Evolutionary conservation across 2,888 invertebrate species (phyloP).

Genomic region (Biston stratarius): DNA sequence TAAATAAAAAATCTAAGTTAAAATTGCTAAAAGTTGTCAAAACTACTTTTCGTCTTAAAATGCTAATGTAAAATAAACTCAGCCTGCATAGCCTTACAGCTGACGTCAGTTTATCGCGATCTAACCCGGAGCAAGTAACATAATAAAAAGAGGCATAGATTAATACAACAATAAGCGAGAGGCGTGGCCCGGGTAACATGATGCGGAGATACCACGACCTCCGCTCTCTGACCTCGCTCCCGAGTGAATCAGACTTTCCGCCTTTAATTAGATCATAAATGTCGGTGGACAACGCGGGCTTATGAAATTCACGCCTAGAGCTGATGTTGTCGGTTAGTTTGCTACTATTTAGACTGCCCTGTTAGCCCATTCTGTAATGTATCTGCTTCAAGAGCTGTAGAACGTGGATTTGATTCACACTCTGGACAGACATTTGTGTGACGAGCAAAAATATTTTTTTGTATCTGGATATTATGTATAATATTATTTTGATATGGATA

Average conservation of each 20-base stretch:
- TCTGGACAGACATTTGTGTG: too few species aligned
- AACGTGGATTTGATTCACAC: too few species aligned
- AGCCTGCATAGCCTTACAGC: constrained; percentile 17
- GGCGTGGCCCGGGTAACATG: constrained; percentile 62
- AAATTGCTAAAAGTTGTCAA: too few species aligned
- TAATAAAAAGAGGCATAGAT: constrained; percentile 56
- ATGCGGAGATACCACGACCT: constrained; percentile 63
- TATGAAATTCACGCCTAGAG: constrained; percentile 13
- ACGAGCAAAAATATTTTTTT: too few species aligned
- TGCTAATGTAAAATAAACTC: constrained; percentile 1
- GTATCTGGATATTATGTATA: too few species aligned
- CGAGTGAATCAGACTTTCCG: constrained; percentile 58
- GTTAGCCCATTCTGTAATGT: too few species aligned
- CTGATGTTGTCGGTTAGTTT: constrained; percentile 2
- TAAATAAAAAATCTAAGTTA: too few species aligned
- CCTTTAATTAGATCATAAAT: constrained; percentile 53
- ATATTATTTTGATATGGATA: too few species aligned
- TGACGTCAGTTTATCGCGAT: constrained; percentile 44
- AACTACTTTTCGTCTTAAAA: background rate
- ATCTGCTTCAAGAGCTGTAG: too few species aligned
- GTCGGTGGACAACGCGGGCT: constrained; percentile 32
- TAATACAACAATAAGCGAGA: constrained; percentile 66
- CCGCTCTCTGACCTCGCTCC: constrained; percentile 67
- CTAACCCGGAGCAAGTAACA: constrained; percentile 41
- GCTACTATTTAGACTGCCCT: background rate